These are phyloP conservation scores for Yoshiicerus persimilis DNA, from an alignment of 1,140 invertebrate genomes.

Conservation along the genomic window DNA sequence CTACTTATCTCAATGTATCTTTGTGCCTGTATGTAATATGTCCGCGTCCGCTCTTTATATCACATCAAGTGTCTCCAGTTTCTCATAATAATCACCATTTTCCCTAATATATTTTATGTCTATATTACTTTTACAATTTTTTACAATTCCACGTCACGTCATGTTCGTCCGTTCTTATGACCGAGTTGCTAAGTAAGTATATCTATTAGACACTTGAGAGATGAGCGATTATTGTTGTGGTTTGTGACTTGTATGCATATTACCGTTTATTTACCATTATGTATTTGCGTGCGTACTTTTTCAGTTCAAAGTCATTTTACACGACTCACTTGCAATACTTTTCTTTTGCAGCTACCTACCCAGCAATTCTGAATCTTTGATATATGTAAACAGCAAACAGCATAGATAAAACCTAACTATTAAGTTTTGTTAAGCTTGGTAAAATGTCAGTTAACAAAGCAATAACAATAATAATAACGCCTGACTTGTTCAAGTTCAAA, in stretches of 20 bases:
- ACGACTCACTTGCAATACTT: background rate
- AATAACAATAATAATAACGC: background rate
- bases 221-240: background rate
- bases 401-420: too few species aligned
- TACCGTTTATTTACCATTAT: background rate
- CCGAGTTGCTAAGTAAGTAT: background rate
- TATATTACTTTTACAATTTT: background rate
- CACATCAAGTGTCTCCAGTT: background rate
- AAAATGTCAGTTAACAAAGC: background rate
- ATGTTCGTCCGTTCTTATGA: background rate
- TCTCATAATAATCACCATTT: conserved; percentile 3
- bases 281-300: background rate
- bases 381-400: background rate
- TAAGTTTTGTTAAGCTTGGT: background rate
- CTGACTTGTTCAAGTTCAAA: background rate
- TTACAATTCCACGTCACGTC: background rate
- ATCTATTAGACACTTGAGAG: background rate
- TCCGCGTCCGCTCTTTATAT: background rate
- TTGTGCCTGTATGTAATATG: too few species aligned
- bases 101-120: background rate
- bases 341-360: too few species aligned
- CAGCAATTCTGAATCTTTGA: too few species aligned
- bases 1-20: background rate
- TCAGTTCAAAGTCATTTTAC: background rate
- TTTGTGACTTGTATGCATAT: background rate